phyloP scores from a whole-genome alignment of 2,888 invertebrate genomes.

The Drosophila eohydei region DNA sequence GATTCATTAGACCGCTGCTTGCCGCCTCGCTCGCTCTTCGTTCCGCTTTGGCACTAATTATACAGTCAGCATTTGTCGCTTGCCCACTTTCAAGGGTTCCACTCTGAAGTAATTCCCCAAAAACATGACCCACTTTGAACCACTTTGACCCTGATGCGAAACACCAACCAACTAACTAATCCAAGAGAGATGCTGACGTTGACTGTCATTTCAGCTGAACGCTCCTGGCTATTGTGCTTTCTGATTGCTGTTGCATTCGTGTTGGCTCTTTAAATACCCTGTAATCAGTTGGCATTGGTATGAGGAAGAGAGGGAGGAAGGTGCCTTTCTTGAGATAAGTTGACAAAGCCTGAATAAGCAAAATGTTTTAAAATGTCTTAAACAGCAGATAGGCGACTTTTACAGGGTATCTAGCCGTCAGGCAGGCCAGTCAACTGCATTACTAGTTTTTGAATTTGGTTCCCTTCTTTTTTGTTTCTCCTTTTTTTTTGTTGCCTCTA shows the following conservation, averaged over 20 bases:
- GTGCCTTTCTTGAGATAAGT: no score
- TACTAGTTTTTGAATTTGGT: constrained; percentile 16
- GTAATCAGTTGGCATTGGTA: background rate
- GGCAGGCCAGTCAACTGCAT: background rate
- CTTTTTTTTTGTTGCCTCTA: constrained; percentile 42
- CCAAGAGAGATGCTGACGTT: constrained; percentile 32
- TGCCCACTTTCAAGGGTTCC: constrained; percentile 16
- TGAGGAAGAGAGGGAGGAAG: background rate
- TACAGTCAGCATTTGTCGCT: constrained; percentile 22
- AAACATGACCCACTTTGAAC: constrained; percentile 53
- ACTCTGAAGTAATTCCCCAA: constrained; percentile 33
- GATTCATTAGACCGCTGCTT: constrained; percentile 9
- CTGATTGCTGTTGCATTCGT: constrained; percentile 13
- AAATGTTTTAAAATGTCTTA: background rate
- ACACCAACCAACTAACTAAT: constrained; percentile 50
- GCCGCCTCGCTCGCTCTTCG: background rate
- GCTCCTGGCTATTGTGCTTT: constrained; percentile 27
- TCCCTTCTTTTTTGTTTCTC: constrained; percentile 1
- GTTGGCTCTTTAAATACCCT: constrained; percentile 12
- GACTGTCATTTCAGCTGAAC: constrained; percentile 44
- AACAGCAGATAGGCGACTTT: no score
- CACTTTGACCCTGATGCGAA: constrained; percentile 44
- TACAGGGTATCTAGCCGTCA: constrained; percentile 1
- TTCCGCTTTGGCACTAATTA: constrained; percentile 5
- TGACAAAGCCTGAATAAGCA: background rate